Evolutionary conservation across 1,140 invertebrate species (phyloP).

Genomic region (Euschistus heros): DNA sequence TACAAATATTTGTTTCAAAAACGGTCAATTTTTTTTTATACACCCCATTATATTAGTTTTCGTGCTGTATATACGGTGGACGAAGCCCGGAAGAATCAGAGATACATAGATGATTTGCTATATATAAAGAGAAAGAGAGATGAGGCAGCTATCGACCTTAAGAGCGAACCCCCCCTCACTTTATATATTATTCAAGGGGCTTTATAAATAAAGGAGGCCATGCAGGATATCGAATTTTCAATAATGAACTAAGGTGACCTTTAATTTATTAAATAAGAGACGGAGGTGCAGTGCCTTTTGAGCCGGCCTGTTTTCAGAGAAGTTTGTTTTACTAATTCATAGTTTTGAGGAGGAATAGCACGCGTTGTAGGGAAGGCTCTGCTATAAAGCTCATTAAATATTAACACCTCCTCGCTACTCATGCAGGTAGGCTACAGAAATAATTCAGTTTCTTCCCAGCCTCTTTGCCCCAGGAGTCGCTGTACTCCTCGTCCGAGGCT

Average conservation of each 20-base stretch:
- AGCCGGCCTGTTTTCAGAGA: slow-evolving; percentile 26
- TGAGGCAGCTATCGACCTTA: slow-evolving; percentile 10
- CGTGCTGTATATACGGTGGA: too few species aligned
- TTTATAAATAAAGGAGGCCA: slow-evolving; percentile 7
- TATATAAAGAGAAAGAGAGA: slow-evolving; percentile 15
- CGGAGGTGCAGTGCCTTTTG: slow-evolving; percentile 24
- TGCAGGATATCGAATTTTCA: slow-evolving; percentile 28
- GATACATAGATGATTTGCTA: slow-evolving; percentile 7
- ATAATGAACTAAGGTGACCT: slow-evolving; percentile 28
- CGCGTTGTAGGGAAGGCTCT: slow-evolving; percentile 1
- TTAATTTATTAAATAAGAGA: slow-evolving; percentile 30
- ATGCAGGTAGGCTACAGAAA: slow-evolving; percentile 28
- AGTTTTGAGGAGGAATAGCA: slow-evolving; percentile 19
- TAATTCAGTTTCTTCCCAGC: slow-evolving; percentile 27
- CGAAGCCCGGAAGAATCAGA: too few species aligned
- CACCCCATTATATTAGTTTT: too few species aligned
- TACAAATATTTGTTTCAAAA: too few species aligned
- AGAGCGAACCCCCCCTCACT: neutral
- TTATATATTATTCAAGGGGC: slow-evolving; percentile 3
- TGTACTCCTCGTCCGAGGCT: too few species aligned
- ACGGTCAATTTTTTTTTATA: too few species aligned
- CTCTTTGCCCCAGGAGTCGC: slow-evolving; percentile 18
- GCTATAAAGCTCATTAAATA: slow-evolving; percentile 29
- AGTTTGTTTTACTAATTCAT: slow-evolving; percentile 28
- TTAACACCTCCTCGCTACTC: slow-evolving; percentile 26